A percentile compares a stretch with the other conserved stretches of the same genome.
These are phyloP conservation scores for Eristalis arbustorum DNA, from an alignment of 2,888 invertebrate genomes.

Conservation along the genomic window DNA sequence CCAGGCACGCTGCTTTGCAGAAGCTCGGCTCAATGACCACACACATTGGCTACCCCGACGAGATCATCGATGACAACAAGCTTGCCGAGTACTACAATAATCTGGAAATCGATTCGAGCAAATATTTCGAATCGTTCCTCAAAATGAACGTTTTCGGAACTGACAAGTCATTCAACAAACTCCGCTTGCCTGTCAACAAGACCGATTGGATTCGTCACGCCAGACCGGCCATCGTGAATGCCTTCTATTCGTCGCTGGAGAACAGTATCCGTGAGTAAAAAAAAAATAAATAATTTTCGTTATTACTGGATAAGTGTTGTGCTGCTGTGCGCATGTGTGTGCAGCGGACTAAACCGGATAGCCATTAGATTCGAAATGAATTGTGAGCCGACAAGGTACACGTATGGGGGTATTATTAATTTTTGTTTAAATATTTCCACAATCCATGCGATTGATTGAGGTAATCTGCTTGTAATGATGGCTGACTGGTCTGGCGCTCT, in stretches of 20 bases:
- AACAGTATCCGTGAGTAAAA: conserved; percentile 90
- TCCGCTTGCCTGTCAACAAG: conserved; percentile 90
- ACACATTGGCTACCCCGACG: conserved; percentile 96
- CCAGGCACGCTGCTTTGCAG: conserved; percentile 87
- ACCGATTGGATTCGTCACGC: conserved; percentile 93
- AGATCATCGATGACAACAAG: conserved; percentile 90
- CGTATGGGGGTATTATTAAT: not conserved
- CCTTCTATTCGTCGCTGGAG: conserved; percentile 91
- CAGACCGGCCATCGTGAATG: conserved; percentile 91
- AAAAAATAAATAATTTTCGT: conserved; percentile 9
- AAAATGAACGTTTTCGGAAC: conserved; percentile 90
- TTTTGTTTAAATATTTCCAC: not conserved
- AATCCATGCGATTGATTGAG: not conserved
- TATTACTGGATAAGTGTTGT: not conserved
- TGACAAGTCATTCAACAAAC: conserved; percentile 88
- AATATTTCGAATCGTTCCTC: conserved; percentile 88
- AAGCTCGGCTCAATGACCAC: conserved; percentile 92
- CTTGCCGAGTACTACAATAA: conserved; percentile 89
- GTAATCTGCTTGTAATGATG: not conserved
- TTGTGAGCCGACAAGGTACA: not conserved
- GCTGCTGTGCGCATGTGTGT: not conserved
- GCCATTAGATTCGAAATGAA: conserved; percentile 9
- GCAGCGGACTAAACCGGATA: conserved; percentile 3
- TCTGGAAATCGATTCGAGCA: conserved; percentile 86
- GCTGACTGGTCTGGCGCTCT: not conserved